Conservation (phyloP, 2,113 vertebrate genomes). For the Osmerus mordax region DNA sequence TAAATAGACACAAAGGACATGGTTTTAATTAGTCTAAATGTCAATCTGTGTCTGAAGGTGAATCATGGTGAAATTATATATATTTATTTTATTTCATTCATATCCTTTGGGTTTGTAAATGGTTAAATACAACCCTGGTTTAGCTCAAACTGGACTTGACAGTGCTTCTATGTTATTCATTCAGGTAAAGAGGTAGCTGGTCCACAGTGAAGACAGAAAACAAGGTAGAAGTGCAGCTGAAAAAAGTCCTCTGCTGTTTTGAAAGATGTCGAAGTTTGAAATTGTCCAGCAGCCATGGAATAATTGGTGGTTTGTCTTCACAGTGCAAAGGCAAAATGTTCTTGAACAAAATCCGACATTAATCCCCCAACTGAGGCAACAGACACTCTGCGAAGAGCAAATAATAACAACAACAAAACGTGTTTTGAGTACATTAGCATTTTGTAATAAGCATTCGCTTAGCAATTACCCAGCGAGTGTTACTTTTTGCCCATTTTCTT, state of each 20-base stretch:
- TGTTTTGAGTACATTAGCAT: background rate
- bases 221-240: background rate
- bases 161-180: background rate
- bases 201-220: background rate
- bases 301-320: background rate
- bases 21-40: background rate
- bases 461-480: background rate
- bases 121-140: background rate
- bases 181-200: background rate
- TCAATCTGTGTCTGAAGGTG: background rate
- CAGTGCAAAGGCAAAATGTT: background rate
- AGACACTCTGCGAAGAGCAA: background rate
- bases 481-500: background rate
- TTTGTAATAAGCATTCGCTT: background rate
- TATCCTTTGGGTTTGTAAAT: background rate
- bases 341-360: background rate
- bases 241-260: background rate
- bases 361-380: background rate
- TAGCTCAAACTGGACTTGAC: background rate
- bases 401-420: background rate
- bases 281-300: background rate
- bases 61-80: background rate
- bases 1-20: background rate
- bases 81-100: background rate
- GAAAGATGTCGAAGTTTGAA: background rate